These are phyloP conservation scores for Naja naja DNA, from an alignment of 2,113 vertebrate genomes.

Conservation along the genomic window DNA sequence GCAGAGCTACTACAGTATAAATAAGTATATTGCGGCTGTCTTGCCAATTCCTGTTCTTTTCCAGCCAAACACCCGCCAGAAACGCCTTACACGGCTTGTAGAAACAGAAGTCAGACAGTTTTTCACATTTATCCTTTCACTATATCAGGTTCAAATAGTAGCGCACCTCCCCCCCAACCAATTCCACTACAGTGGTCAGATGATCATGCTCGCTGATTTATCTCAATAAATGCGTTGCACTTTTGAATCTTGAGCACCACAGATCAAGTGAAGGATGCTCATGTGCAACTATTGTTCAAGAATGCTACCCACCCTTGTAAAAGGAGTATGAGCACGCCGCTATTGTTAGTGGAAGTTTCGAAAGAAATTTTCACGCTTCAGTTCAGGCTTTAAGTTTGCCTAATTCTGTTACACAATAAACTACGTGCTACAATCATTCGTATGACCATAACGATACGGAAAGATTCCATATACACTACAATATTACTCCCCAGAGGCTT, in stretches of 20 bases:
- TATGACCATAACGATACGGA: neutral
- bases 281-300: neutral
- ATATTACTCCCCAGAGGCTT: neutral
- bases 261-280: neutral
- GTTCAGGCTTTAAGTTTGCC: neutral
- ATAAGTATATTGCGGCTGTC: neutral
- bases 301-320: neutral
- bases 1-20: neutral
- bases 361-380: neutral
- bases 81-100: neutral
- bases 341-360: neutral
- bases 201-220: neutral
- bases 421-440: fast-evolving
- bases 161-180: neutral
- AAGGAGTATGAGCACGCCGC: neutral
- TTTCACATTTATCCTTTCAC: neutral
- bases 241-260: neutral
- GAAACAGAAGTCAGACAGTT: neutral
- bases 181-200: neutral
- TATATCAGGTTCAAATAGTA: neutral
- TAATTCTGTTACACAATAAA: fast-evolving
- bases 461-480: fast-evolving
- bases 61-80: neutral
- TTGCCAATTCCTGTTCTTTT: neutral
- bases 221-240: neutral